Evolutionary conservation across 2,113 vertebrate genomes (phyloP), one percentile per base, ranked within the genome.

Genomic region (Sebastes schlegelii): DNA sequence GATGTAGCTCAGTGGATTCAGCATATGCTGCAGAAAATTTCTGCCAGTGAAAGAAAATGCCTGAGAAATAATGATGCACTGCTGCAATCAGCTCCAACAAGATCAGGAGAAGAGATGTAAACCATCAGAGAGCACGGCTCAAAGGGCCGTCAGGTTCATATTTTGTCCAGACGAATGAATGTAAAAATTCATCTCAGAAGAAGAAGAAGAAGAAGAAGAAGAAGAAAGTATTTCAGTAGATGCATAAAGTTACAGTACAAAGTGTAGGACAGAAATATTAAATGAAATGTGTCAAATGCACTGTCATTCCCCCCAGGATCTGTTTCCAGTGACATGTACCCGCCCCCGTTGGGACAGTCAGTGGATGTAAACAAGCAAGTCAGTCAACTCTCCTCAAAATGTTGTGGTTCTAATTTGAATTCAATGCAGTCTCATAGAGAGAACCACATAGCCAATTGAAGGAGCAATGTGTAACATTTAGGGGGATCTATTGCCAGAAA

Each of bases 1-100:
- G 80, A 83, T 75, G 74, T 63, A 83, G 82, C 66, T 83, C 80
- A 79, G 71, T 75, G 86, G 58, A 76, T 86, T 75, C 78, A 55
- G 79, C 79, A 80, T 66, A 84, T 67, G 48, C 80, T 77, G 86
- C 80, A 84, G 55, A 74, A 86, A 70, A 80, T 49, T 34, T 77
- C 58, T 68, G 80, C 80, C 70, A 77, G 49, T 19, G 51, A 74
- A 21, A 75, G 17, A 76, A 82, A 73, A 4, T 58, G 43, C 46
- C 60, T 42, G 17, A 70, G 77, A 86, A 86, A 82, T 88, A 82
- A 76, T 66, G 78, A 88, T 80, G 77, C 67, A 68, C 71, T 8
- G 6, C 80, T 76, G 65, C 82, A 82, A 85, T 81, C 58, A 49
- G 48, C 54, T 46, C 23, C 65, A 64, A 52, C 62, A 55, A 79